Evolutionary conservation across 2,797 vertebrate species (phyloP), one percentile per base, ranked within the genome.

Genomic region (Cyprinodon diabolis): DNA sequence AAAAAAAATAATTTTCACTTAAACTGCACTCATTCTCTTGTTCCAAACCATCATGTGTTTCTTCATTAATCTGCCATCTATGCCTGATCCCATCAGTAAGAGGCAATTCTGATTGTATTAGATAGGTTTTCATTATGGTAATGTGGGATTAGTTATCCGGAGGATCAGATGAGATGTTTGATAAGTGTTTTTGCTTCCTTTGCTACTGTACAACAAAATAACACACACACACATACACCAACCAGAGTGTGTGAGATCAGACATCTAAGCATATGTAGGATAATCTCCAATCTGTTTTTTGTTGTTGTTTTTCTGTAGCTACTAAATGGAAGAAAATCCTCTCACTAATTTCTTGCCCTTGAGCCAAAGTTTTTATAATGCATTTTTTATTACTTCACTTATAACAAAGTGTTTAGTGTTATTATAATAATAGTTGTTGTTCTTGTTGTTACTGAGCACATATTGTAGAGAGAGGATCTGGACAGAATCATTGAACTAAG

Each of bases 101-200:
- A 88, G 84, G 79, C 79, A 78, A 65, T 56, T 83, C 77, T 92
- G 87, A 94, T 93, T 95, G 77, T 82, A 93, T 93, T 93, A 93
- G 77, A 91, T 90, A 90, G 82, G 80, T 82, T 95, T 94, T 95
- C 91, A 95, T 94, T 94, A 92, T 83, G 82, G 80, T 95, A 94
- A 95, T 95, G 91, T 90, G 82, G 86, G 91, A 91, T 92, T 90
- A 89, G 89, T 78, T 78, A 80, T 78, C 47, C 6, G 23, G 71
- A 54, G 78, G 83, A 84, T 89, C 76, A 85, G 81, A 77, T 71
- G 58, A 72, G 74, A 82, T 84, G 79, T 87, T 81, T 83, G 74
- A 30, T 76, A 62, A 69, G 78, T 35, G 69, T 10, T 79, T 77
- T 60, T 72, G 79, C 65, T 77, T 71, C 77, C 79, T 78, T 47